Evolutionary conservation across 1,140 invertebrate genomes (phyloP), one percentile per base, ranked within the genome.

Genomic region (Drosophila quadrilineata): DNA sequence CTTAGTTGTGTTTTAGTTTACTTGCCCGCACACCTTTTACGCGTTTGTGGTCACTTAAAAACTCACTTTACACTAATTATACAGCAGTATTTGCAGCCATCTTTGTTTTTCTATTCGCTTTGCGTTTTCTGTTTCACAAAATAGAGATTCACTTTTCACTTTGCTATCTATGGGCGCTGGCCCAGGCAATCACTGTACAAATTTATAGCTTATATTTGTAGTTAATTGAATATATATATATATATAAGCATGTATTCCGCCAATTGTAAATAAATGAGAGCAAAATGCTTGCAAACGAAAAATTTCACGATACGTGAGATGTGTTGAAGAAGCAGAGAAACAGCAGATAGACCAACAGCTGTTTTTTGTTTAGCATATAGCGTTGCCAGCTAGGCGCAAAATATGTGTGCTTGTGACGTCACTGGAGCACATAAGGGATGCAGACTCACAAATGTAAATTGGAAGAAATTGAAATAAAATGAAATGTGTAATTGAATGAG

Each of bases 351-450:
- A 10, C 58, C n/a, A n/a, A 52, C 66, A 70, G 66, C 66, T 70
- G 66, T 58, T 70, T 65, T 65, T 70, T 70, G 66, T 70, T 70
- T 70, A 57, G 66, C 17, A 19, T 2, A 10, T 10, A 22, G 60
- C 60, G 60, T 50, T 70, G 66, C 64, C 64, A 67, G 31, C 58
- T 40, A 4, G 6, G n/a, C 12, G 2, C 4, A n/a, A 24, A 10
- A n/a, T 26, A 6, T 1, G 3, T 9, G 16, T n/a, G n/a, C n/a
- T 24, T 6, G 8, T 67, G 58, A 67, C 58, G 41, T 54, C 58
- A 67, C n/a, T n/a, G n/a, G n/a, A n/a, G n/a, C n/a, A n/a, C n/a
- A n/a, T 33, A 53, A 31, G 19, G 6, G 3, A 8, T 10, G 8
- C 29, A 22, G 9, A n/a, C 1, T n/a, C 3, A 33, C 10, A 40